Evolutionary conservation across 2,797 vertebrate genomes (phyloP), one percentile per base, ranked within the genome.

Genomic region (Danio aesculapii): DNA sequence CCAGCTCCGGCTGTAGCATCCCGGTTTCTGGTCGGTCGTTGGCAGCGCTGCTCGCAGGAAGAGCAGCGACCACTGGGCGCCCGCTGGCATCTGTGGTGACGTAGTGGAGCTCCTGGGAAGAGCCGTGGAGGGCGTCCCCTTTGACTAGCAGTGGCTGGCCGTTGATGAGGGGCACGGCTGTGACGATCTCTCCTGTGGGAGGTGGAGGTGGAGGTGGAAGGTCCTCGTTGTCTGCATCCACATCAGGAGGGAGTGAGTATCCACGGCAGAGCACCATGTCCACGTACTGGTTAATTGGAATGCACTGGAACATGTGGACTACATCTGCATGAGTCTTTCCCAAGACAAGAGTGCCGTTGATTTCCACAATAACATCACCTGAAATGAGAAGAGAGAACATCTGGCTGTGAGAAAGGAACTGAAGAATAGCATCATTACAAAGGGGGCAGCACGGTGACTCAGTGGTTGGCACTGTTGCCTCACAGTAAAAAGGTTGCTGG

Each of bases 351-450:
- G 84, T 90, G 76, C 97, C 92, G 5, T 99, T 99, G 87, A 99
- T 98, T 88, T 99, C 97, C 82, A 99, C 97, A 6, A 99, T 99
- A 62, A 99, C 97, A 1, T 99, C 98, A 53, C 98, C 98, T 99
- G 79, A 14, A 8, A 72, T 63, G 13, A 62, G 12, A 64, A 41
- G 10, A 63, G 13, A 58, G 17, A 16, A n/a, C 52, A 72, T 69
- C 30, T 30, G 30, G 30, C 30, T 30, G 30, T 30, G 7, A 49
- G 16, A 75, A 52, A 41, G 12, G 55, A 50, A 44, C n/a, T 17
- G 11, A 41, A 64, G 52, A 12, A 62, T 21, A 19, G 5, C 9
- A 73, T 46, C 12, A 43, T 9, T 73, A 50, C 58, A 71, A 75
- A 68, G 44, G 30, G 30, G 30, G 30, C 30, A 30, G 30, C 30